These are phyloP conservation scores for Chrysoperla carnea DNA, from an alignment of 1,140 invertebrate species.

Conservation along the genomic window DNA sequence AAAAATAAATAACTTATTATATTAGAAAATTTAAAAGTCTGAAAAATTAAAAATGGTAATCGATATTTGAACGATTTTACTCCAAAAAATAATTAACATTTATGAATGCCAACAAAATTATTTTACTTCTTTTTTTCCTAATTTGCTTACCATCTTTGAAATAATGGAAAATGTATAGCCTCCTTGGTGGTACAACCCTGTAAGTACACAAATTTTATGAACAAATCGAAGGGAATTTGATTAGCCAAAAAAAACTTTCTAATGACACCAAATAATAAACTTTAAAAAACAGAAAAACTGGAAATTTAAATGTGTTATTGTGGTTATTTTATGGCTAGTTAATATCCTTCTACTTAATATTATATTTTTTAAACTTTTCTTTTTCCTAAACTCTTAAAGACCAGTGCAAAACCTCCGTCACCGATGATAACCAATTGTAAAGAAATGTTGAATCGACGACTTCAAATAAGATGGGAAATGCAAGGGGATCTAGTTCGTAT, in stretches of 20 bases:
- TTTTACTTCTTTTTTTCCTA: constrained; percentile 1
- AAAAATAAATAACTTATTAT: no score
- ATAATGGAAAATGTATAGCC: constrained; percentile 31
- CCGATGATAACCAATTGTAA: constrained; percentile 55
- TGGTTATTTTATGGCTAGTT: constrained; percentile 3
- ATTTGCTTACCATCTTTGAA: neutral
- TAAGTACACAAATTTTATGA: constrained; percentile 35
- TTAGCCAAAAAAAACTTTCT: neutral
- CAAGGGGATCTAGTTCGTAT: constrained; percentile 56
- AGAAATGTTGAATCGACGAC: constrained; percentile 53
- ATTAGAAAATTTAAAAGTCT: no score
- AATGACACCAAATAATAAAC: no score
- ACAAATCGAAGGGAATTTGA: constrained; percentile 1
- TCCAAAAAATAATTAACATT: no score
- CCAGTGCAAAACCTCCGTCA: constrained; percentile 44
- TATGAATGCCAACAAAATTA: neutral
- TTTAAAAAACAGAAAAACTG: no score
- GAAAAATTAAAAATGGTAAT: no score
- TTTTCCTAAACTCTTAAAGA: constrained; percentile 28
- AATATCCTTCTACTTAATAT: neutral
- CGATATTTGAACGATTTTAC: no score
- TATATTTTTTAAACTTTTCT: neutral
- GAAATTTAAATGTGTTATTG: no score
- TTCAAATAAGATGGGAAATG: constrained; percentile 68
- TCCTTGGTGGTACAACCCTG: constrained; percentile 77